These are phyloP conservation scores for Jordanella pulchra DNA, from an alignment of 2,797 vertebrate species.

Conservation along the genomic window DNA sequence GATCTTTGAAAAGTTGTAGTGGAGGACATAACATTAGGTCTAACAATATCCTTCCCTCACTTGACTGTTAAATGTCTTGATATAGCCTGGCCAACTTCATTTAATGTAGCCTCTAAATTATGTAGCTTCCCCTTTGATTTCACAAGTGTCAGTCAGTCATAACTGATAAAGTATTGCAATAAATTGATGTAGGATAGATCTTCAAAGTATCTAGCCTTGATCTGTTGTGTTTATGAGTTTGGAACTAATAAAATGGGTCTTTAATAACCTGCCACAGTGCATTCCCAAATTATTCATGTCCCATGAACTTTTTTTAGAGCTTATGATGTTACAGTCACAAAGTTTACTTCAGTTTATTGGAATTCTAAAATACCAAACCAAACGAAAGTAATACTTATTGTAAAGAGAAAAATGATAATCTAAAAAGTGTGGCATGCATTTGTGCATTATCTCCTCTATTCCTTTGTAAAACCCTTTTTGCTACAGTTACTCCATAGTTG, in stretches of 20 bases:
- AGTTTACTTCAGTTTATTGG: neutral
- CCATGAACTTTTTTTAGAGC: neutral
- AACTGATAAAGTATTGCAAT: constrained; percentile 64
- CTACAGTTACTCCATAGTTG: neutral
- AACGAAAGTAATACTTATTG: neutral
- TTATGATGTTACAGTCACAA: neutral
- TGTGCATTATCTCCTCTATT: neutral
- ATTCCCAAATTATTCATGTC: neutral
- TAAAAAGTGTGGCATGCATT: neutral
- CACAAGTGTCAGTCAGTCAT: constrained; percentile 67
- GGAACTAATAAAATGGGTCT: constrained; percentile 45
- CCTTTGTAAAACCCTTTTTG: neutral
- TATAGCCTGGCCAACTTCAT: constrained; percentile 62
- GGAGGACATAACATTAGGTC: constrained; percentile 80
- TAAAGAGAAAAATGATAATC: neutral
- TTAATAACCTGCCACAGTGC: constrained; percentile 20
- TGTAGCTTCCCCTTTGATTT: constrained; percentile 57
- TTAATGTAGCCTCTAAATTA: constrained; percentile 75
- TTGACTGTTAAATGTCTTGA: constrained; percentile 82
- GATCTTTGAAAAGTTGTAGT: constrained; percentile 79
- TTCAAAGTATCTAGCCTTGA: constrained; percentile 60
- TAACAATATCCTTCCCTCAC: constrained; percentile 73
- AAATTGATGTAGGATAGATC: constrained; percentile 50
- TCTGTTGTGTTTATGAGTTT: constrained; percentile 61
- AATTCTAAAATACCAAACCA: neutral